Conservation (phyloP, 2,888 invertebrate genomes). For the Cistogaster globosa region DNA sequence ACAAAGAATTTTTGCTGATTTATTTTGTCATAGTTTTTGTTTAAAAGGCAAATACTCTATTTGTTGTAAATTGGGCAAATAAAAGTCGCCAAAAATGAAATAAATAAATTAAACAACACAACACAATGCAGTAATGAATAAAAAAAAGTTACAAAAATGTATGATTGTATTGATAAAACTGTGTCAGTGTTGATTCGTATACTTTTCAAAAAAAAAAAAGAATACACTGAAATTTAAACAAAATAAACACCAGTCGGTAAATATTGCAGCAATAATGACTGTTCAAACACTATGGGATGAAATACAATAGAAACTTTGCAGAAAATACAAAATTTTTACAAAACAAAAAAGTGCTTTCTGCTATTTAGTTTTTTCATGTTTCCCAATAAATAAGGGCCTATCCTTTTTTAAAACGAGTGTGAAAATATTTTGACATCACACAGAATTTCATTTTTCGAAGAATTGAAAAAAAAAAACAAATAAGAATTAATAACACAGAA, state of each 20-base stretch:
- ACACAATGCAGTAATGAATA: slow-evolving; percentile 9
- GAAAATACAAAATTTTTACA: no score
- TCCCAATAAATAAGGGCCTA: no score
- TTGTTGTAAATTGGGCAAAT: slow-evolving; percentile 46
- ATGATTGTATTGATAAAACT: background rate
- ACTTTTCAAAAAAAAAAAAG: background rate
- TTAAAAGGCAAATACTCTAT: background rate
- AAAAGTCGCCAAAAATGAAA: slow-evolving; percentile 36
- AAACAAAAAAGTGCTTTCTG: no score
- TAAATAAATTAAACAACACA: background rate
- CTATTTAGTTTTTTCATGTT: no score
- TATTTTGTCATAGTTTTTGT: background rate
- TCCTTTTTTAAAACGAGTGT: no score
- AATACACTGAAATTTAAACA: background rate
- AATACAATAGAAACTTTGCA: no score
- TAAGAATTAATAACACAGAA: no score
- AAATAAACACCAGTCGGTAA: background rate
- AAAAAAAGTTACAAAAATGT: background rate
- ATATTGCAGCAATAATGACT: background rate
- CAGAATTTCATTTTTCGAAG: no score
- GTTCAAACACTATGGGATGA: no score
- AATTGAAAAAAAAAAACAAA: no score
- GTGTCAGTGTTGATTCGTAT: background rate
- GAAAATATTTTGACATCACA: no score
- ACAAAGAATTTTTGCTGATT: no score